Conservation (phyloP, 2,797 vertebrate genomes). For the Acipenser transmontanus region DNA sequence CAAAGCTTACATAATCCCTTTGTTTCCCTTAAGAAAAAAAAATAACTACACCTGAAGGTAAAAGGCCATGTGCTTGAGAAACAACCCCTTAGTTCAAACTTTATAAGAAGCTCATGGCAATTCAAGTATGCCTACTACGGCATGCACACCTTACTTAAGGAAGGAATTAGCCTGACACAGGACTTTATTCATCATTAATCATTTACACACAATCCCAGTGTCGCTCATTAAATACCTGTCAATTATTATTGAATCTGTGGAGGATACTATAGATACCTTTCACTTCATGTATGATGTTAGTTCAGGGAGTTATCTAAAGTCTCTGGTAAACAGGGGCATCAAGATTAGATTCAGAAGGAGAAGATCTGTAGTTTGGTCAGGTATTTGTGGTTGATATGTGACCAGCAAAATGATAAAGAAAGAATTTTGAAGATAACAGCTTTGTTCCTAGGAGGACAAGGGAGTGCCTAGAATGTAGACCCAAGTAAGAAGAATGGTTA, state of each 20-base stretch:
- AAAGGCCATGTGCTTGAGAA: conserved; percentile 44
- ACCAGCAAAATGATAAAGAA: not conserved
- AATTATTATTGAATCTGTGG: conserved; percentile 26
- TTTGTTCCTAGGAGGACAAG: not conserved
- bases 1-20: conserved; percentile 69
- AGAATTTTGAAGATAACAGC: not conserved
- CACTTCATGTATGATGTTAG: conserved; percentile 4
- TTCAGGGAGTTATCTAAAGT: not conserved
- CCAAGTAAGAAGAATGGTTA: not conserved
- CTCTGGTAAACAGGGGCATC: not conserved
- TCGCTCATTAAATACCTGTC: conserved; percentile 27
- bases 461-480: not conserved
- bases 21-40: conserved; percentile 48
- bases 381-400: not conserved
- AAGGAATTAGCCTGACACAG: conserved; percentile 21
- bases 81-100: conserved; percentile 50
- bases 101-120: conserved; percentile 42
- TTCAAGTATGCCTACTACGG: conserved; percentile 43
- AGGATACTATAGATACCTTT: conserved; percentile 20
- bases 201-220: conserved; percentile 30
- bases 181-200: conserved; percentile 40
- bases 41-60: conserved; percentile 40
- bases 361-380: not conserved
- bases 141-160: not conserved
- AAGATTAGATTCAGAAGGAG: not conserved